Percentiles rank a stretch among this genome's conserved stretches.
These are phyloP conservation scores for silkworm (Bombyx mori) DNA, from an alignment of 1,140 invertebrate genomes.

Conservation along the genomic window ASM3026992v2 NC_085135.1:4235501-4236000, in stretches of 20 bases:
- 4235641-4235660: slow-evolving; percentile 13
- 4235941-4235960: slow-evolving; percentile 16
- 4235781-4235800: slow-evolving; percentile 14
- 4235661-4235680: slow-evolving; percentile 18
- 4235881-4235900: slow-evolving; percentile 21
- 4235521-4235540: slow-evolving; percentile 4
- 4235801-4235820: slow-evolving; percentile 16
- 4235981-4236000: too few species aligned
- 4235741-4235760: slow-evolving; percentile 16
- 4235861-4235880: slow-evolving; percentile 16
- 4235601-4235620: slow-evolving; percentile 3
- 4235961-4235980: slow-evolving; percentile 22
- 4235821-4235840: slow-evolving; percentile 11
- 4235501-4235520: slow-evolving; percentile 3
- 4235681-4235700: slow-evolving; percentile 16
- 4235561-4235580: slow-evolving; percentile 13
- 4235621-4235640: slow-evolving; percentile 19
- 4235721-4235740: slow-evolving; percentile 18
- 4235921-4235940: slow-evolving; percentile 8
- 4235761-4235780: slow-evolving; percentile 17
- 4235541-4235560: slow-evolving; percentile 15
- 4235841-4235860: slow-evolving; percentile 19
- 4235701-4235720: slow-evolving; percentile 12
- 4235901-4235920: slow-evolving; percentile 9
- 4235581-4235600: slow-evolving; percentile 9